Evolutionary conservation across 2,113 vertebrate genomes (phyloP).

Genomic region (Lynx canadensis): DNA sequence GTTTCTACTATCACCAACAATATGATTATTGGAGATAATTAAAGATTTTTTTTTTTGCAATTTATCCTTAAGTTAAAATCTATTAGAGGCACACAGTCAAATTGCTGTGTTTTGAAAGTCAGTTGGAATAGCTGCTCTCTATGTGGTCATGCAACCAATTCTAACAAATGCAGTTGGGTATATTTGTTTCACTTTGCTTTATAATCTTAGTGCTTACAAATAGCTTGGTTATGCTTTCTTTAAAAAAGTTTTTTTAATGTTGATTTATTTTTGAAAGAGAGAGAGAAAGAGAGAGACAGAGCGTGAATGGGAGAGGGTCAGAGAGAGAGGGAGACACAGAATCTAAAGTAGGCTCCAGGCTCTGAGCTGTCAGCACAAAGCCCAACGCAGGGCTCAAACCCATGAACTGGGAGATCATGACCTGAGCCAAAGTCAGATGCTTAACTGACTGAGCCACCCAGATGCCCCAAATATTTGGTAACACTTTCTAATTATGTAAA

Average conservation of each 20-base stretch:
- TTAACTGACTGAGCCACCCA: no score
- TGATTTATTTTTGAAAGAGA: no score
- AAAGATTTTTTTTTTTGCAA: background rate
- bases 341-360: no score
- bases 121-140: background rate
- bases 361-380: no score
- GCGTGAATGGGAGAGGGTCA: no score
- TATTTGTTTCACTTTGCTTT: background rate
- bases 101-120: background rate
- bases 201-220: background rate
- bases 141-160: background rate
- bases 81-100: background rate
- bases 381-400: no score
- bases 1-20: background rate
- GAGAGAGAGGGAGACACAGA: no score
- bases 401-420: no score
- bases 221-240: background rate
- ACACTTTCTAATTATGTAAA: background rate
- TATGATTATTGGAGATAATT: background rate
- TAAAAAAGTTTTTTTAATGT: no score
- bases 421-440: no score
- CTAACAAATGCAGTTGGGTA: background rate
- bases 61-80: background rate
- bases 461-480: background rate
- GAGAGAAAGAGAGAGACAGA: no score